Evolutionary conservation across 2,113 vertebrate genomes (phyloP), one percentile per base, ranked within the genome.

Genomic region (Dissostichus mawsoni): DNA sequence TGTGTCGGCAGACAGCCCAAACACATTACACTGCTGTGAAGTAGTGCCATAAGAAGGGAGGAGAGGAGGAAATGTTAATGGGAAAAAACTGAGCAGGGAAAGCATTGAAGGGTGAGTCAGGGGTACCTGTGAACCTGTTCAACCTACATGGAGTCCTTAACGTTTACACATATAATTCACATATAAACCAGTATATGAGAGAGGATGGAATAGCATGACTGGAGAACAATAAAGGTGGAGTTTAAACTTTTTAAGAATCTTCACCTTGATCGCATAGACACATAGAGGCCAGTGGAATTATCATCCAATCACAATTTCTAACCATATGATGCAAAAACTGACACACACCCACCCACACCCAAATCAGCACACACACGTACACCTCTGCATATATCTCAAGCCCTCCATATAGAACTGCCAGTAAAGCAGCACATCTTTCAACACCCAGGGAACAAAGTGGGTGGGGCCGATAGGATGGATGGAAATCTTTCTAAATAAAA

Each of bases 401-500:
- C 29, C 59, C 41, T 56, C 18, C 61, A 13, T 45, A 53, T 47
- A 74, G 4, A 66, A 29, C n/a, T 36, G 1, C 14, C 17, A 57
- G 51, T 51, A 79, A 48, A 53, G 0, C 20, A 73, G 47, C 18
- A 70, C 20, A 65, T 7, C 58, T 45, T 57, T 20, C 25, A 18
- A 76, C 74, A 82, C 59, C 13, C 7, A 18, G 50, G 63, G 61
- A 86, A 87, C 82, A 56, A 61, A 80, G 76, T 84, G 88, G 82
- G 87, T 84, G 90, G 87, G 81, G 89, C 78, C 45, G 59, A 81
- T 10, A 77, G 78, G 74, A 75, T 79, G 83, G 80, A 74, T 91
- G 82, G 89, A 92, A 92, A 92, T 81, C 83, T 83, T 90, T 59
- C 79, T 84, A 66, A 81, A 90, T 87, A 70, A 91, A 92, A 91